Percentiles rank a stretch among this genome's conserved stretches.
Evolutionary conservation across 1,140 invertebrate species (phyloP).

Genomic region (Rhagoletis pomonella): DNA sequence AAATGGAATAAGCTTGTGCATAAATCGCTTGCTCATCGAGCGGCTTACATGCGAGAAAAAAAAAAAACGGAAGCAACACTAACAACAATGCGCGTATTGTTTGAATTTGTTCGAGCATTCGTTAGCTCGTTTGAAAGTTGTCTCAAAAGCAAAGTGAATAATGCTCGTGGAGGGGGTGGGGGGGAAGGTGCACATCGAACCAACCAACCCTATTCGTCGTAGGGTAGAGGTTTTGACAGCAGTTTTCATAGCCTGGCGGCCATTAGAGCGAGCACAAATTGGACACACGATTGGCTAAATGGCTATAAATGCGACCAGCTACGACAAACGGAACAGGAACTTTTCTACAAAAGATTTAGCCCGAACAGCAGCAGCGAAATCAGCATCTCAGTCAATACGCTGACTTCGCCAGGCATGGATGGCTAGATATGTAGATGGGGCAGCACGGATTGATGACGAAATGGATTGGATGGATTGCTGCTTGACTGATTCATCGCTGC

Average conservation of each 20-base stretch:
- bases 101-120: neutral
- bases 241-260: neutral
- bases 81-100: neutral
- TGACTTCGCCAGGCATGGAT: neutral
- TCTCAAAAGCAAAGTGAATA: neutral
- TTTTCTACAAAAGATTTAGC: neutral
- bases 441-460: conserved; percentile 14
- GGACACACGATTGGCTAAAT: neutral
- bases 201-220: too few relatives aligned
- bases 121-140: neutral
- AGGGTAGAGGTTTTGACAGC: neutral
- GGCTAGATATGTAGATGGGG: neutral
- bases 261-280: neutral
- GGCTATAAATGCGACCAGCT: neutral
- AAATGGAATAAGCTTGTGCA: neutral
- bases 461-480: conserved; percentile 31
- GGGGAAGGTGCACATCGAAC: too few relatives aligned
- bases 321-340: neutral
- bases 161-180: neutral
- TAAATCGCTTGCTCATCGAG: neutral
- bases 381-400: too few relatives aligned
- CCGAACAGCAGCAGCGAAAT: neutral
- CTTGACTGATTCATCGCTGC: conserved; percentile 26
- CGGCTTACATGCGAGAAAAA: neutral
- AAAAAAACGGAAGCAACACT: neutral